Base-by-base conservation (phyloP, 2,113 vertebrate genomes). In the Gasterosteus aculeatus region DNA sequence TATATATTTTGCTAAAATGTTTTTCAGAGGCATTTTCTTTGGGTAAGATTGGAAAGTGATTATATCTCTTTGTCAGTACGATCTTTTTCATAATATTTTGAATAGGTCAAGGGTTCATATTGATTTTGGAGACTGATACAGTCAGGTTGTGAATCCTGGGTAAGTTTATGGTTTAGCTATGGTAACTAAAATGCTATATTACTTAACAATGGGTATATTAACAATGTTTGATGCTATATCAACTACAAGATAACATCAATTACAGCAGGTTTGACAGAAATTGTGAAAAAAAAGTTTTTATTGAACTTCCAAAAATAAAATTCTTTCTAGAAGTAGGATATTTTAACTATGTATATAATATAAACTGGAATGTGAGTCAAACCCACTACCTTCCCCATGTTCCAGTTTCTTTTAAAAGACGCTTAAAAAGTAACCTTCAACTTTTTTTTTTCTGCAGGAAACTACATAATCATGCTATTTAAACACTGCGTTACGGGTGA, bases 391-490 rank as follows among this genome's bases (percentile, higher is more conserved):
- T 26, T 53, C 5, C 44, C 38, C 60, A 65, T 16, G 56, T 38
- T 3, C 12, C 35, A 12, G 35, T 29, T 51, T 18, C 46, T 71
- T 26, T 31, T 54, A 22, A 33, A 4, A 44, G 33, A 54, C 8
- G 47, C 56, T 47, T 26, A 39, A 38, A 39, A 2, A 42, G 56
- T 57, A 42, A 65, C 60, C 60, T 46, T 46, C 60, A 29, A 26
- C 59, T 31, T 64, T 78, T 80, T 19, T 65, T 58, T 7, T 67
- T 76, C 49, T 78, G n/a, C 61, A 51, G 81, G 61, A 82, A 81
- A 69, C 65, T 3, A 51, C 16, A 39, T 19, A 67, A 73, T 83
- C 81, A 69, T 72, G 78, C 60, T 18, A 44, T 11, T 46, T 47
- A 60, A 64, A 47, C 19, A 12, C 22, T 26, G 22, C 22, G 1